Evolutionary conservation across 2,797 vertebrate species (phyloP).

Genomic region (Tenualosa ilisha): DNA sequence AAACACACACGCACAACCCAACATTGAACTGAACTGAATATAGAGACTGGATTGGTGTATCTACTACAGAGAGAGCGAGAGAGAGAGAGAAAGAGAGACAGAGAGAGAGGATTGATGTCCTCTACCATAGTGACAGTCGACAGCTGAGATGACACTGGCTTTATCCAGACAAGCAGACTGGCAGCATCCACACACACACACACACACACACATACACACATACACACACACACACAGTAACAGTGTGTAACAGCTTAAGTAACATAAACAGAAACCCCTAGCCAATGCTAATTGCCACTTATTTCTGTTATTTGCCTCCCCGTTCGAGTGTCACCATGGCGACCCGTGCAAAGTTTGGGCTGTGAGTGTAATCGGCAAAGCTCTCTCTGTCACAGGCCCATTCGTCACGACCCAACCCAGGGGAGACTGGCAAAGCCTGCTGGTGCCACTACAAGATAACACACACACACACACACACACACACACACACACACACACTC

Average conservation of each 20-base stretch:
- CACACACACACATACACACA: neutral
- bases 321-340: neutral
- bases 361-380: neutral
- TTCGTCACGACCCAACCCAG: neutral
- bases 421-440: no score
- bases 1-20: no score
- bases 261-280: neutral
- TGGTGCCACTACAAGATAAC: neutral
- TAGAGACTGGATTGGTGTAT: no score
- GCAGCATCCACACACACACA: no score
- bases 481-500: neutral
- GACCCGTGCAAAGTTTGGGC: neutral
- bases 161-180: no score
- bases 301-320: neutral
- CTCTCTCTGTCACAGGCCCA: neutral
- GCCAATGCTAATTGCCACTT: neutral
- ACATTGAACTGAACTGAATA: no score
- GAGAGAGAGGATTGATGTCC: neutral
- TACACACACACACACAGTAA: neutral
- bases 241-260: neutral
- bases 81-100: neutral
- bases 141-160: neutral
- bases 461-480: neutral
- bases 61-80: neutral
- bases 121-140: neutral